phyloP scores from a whole-genome alignment of 2,888 invertebrate species.

The Idaea aversata region DNA sequence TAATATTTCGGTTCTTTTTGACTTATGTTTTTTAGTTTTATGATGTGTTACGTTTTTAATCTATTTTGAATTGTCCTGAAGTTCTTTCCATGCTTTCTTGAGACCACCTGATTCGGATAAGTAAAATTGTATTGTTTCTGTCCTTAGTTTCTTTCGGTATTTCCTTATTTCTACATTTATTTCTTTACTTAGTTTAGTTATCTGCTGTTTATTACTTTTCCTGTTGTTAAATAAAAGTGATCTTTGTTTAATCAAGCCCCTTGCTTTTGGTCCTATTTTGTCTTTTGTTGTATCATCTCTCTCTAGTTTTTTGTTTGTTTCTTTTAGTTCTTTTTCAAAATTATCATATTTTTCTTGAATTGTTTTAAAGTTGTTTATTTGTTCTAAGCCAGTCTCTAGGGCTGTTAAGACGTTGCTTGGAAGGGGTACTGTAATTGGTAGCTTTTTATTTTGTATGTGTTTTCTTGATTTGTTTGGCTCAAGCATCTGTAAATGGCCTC shows the following conservation, averaged over 20 bases:
- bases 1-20: conserved; percentile 13
- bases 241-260: not conserved
- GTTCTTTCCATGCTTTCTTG: conserved; percentile 20
- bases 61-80: conserved; percentile 8
- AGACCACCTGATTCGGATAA: conserved; percentile 7
- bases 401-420: not conserved
- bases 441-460: conserved; percentile 4
- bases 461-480: conserved; percentile 7
- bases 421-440: not conserved
- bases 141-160: conserved; percentile 5
- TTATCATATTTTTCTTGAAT: conserved; percentile 9
- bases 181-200: conserved; percentile 10
- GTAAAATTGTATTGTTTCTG: conserved; percentile 3
- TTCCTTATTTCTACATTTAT: conserved; percentile 7
- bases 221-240: not conserved
- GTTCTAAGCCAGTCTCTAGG: not conserved
- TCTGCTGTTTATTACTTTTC: conserved; percentile 6
- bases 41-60: conserved; percentile 10
- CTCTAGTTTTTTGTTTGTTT: conserved; percentile 1
- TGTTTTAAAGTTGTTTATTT: not conserved
- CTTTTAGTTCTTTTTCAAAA: conserved; percentile 7
- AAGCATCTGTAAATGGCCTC: not conserved
- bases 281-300: conserved; percentile 4
- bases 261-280: conserved; percentile 7
- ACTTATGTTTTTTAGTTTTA: conserved; percentile 8